A percentile compares a stretch with the other conserved stretches of the same genome.
These are phyloP conservation scores for Galemys pyrenaicus DNA, from an alignment of 2,113 vertebrate species.

Conservation along the genomic window DNA sequence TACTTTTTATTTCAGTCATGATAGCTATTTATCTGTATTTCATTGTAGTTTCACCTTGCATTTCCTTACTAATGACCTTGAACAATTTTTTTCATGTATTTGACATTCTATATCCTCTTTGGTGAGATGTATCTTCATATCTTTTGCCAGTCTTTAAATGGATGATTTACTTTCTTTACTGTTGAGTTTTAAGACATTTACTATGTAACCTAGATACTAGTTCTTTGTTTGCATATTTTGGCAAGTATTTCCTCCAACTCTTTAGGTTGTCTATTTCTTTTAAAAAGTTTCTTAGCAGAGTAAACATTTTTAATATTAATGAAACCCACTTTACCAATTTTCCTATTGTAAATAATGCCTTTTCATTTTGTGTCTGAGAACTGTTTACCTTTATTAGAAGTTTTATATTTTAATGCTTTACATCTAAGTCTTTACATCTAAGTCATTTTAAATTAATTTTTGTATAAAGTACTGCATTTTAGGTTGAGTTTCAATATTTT, in stretches of 20 bases:
- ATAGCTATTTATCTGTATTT: not conserved
- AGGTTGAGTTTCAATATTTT: not conserved
- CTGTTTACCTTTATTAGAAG: not conserved
- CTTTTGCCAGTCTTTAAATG: not conserved
- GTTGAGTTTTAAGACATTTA: not conserved
- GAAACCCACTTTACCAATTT: not conserved
- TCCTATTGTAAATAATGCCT: not conserved
- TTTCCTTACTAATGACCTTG: not conserved
- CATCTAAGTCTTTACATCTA: not conserved
- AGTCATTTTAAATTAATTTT: not conserved
- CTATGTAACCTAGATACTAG: not conserved
- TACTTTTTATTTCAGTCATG: not conserved
- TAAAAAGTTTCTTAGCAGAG: not conserved
- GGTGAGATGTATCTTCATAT: not conserved
- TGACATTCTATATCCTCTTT: not conserved
- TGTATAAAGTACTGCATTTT: not conserved
- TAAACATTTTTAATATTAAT: conserved; percentile 1
- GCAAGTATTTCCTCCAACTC: not conserved
- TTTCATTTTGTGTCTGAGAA: not conserved
- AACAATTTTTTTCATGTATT: not conserved
- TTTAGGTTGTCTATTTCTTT: not conserved
- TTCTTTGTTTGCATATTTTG: not conserved
- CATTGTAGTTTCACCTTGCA: not conserved
- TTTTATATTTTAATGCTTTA: not conserved
- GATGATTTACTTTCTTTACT: not conserved